Evolutionary conservation across 2,888 invertebrate species (phyloP).

Genomic region (Taphrorychus bicolor): DNA sequence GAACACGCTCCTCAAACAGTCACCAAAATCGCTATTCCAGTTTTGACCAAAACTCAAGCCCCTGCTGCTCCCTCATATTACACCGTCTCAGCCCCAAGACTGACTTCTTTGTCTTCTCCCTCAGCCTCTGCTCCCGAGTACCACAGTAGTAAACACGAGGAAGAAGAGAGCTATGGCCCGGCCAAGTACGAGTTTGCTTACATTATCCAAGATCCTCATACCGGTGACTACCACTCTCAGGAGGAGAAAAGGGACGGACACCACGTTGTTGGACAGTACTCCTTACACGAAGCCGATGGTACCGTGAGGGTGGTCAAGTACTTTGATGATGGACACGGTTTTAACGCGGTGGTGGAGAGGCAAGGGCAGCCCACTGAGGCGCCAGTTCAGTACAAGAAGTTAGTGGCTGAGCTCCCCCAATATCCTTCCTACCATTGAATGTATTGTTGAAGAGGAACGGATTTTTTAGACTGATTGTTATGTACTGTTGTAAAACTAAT

Average conservation of each 20-base stretch:
- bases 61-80: conserved; percentile 16
- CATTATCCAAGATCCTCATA: conserved; percentile 65
- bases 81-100: conserved; percentile 19
- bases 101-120: no score
- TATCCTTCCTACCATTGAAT: neutral
- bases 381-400: conserved; percentile 36
- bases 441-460: no score
- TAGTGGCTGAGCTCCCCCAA: conserved; percentile 1
- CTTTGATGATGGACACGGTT: conserved; percentile 67
- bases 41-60: no score
- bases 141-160: no score
- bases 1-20: neutral
- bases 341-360: conserved; percentile 55
- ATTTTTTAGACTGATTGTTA: no score
- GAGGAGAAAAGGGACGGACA: conserved; percentile 65
- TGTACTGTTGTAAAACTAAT: no score
- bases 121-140: no score
- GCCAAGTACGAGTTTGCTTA: conserved; percentile 69
- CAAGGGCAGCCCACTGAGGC: conserved; percentile 59
- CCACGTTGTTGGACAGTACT: conserved; percentile 65
- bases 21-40: conserved; percentile 16
- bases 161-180: conserved; percentile 55
- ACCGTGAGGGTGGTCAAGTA: conserved; percentile 66
- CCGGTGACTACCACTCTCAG: conserved; percentile 66
- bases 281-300: conserved; percentile 66